A percentile compares a stretch with the other conserved stretches of the same genome.
phyloP scores from a whole-genome alignment of 2,888 invertebrate genomes.

The Caenorhabditis angaria region DNA sequence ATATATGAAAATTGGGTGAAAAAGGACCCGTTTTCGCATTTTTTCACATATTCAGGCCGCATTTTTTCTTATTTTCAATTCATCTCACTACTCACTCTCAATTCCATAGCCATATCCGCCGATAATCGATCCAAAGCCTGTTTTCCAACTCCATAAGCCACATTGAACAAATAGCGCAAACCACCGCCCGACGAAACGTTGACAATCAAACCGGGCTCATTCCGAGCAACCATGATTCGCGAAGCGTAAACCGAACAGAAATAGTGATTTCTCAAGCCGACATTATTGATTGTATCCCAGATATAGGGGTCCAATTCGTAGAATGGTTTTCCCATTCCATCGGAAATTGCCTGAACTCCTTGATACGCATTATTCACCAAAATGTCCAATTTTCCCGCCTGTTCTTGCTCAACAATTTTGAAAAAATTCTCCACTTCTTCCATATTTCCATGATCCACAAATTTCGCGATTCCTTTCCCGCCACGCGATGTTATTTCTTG shows the following conservation, averaged over 20 bases:
- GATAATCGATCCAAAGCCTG: slow-evolving; percentile 75
- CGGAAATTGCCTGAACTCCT: slow-evolving; percentile 42
- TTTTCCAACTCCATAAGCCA: slow-evolving; percentile 74
- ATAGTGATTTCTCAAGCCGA: slow-evolving; percentile 73
- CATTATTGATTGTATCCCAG: slow-evolving; percentile 72
- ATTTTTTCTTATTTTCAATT: too few species aligned
- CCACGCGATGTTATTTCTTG: slow-evolving; percentile 50
- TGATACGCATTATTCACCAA: slow-evolving; percentile 56
- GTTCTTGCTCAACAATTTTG: slow-evolving; percentile 38
- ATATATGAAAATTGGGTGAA: too few species aligned
- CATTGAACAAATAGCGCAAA: slow-evolving; percentile 73
- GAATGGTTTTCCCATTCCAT: slow-evolving; percentile 66
- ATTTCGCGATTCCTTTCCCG: slow-evolving; percentile 46
- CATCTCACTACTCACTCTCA: slow-evolving; percentile 51
- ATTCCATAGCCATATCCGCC: slow-evolving; percentile 73
- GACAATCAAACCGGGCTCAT: slow-evolving; percentile 73
- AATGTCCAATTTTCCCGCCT: slow-evolving; percentile 38
- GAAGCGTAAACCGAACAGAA: slow-evolving; percentile 73
- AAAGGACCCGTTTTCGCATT: not conserved
- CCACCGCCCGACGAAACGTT: slow-evolving; percentile 74
- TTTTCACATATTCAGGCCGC: not conserved
- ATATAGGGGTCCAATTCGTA: slow-evolving; percentile 71
- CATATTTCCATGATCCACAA: slow-evolving; percentile 51
- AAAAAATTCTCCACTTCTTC: slow-evolving; percentile 48
- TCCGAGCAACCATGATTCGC: slow-evolving; percentile 48